phyloP scores from a whole-genome alignment of 2,797 vertebrate genomes.

The Cryptoblepharus egeriae region DNA sequence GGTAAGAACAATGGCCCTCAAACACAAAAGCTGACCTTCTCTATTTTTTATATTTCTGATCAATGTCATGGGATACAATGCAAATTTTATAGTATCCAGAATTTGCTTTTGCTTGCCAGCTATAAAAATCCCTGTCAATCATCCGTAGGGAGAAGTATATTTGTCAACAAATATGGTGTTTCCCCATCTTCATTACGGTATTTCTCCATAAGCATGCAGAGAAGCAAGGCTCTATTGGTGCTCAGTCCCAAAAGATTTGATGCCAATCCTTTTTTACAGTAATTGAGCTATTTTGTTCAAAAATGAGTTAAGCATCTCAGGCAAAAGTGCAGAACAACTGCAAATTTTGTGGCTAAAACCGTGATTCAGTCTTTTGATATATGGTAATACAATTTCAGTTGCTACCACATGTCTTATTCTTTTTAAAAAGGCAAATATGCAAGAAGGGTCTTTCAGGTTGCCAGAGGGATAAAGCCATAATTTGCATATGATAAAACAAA shows the following conservation, averaged over 20 bases:
- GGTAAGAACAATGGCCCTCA: background rate
- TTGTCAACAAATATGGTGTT: conserved; percentile 32
- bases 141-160: conserved; percentile 41
- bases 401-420: conserved; percentile 1
- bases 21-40: background rate
- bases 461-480: conserved; percentile 35
- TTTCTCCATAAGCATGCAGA: conserved; percentile 47
- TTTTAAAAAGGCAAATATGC: conserved; percentile 24
- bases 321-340: conserved; percentile 37
- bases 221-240: conserved; percentile 53
- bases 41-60: background rate
- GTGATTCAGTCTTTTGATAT: conserved; percentile 25
- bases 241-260: conserved; percentile 50
- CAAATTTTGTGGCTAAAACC: conserved; percentile 40
- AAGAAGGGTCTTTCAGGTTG: conserved; percentile 23
- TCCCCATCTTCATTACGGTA: background rate
- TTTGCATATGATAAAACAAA: conserved; percentile 43
- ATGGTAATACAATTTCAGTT: conserved; percentile 19
- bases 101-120: conserved; percentile 10
- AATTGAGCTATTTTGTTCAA: conserved; percentile 13
- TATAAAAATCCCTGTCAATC: conserved; percentile 40
- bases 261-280: conserved; percentile 49
- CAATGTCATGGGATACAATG: conserved; percentile 23
- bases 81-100: conserved; percentile 16
- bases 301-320: conserved; percentile 47